Evolutionary conservation across 2,888 invertebrate genomes (phyloP).

Genomic region (Yponomeuta plumbellus): DNA sequence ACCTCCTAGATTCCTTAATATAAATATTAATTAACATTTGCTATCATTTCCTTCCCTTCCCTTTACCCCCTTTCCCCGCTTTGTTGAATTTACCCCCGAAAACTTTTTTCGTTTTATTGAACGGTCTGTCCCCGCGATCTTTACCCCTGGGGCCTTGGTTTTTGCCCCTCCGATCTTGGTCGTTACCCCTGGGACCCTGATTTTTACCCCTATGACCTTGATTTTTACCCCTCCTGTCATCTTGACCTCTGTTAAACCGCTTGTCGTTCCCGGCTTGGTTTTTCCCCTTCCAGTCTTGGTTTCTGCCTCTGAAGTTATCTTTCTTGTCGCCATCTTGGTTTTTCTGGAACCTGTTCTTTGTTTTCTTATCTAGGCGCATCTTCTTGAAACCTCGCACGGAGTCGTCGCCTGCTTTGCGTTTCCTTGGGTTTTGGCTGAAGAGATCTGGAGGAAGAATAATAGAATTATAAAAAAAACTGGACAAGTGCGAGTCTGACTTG

Average conservation of each 20-base stretch:
- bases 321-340: conserved; percentile 26
- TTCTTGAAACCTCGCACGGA: conserved; percentile 62
- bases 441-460: conserved; percentile 43
- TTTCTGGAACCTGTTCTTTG: conserved; percentile 46
- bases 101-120: conserved; percentile 50
- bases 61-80: conserved; percentile 37
- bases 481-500: no score
- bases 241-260: neutral
- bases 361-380: conserved; percentile 60
- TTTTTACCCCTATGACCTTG: conserved; percentile 2
- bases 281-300: conserved; percentile 10
- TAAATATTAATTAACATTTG: conserved; percentile 19
- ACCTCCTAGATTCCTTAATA: neutral
- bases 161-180: conserved; percentile 4
- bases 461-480: neutral
- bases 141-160: conserved; percentile 12
- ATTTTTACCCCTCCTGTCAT: conserved; percentile 3
- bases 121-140: conserved; percentile 21
- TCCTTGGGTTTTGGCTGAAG: conserved; percentile 50
- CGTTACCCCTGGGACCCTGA: conserved; percentile 11
- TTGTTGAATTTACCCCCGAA: conserved; percentile 63
- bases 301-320: conserved; percentile 13
- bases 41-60: conserved; percentile 37
- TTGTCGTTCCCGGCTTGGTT: conserved; percentile 8
- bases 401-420: conserved; percentile 53